phyloP scores from a whole-genome alignment of 2,113 vertebrate genomes.

The Piliocolobus tephrosceles region DNA sequence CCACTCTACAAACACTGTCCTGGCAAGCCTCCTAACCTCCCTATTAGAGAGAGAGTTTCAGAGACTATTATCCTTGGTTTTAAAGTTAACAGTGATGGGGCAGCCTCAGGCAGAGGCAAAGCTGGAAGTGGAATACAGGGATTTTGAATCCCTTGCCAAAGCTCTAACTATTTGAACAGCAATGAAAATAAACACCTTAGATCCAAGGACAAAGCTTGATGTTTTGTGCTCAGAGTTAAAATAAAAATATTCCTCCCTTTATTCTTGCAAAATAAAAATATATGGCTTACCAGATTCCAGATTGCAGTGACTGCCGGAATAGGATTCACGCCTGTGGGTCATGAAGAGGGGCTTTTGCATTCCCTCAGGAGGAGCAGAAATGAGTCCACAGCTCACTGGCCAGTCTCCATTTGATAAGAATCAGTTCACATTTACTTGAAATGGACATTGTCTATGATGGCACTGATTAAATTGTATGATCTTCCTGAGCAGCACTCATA shows the following conservation, averaged over 20 bases:
- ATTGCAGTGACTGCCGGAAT: not conserved
- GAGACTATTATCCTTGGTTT: conserved; percentile 51
- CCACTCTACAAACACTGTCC: conserved; percentile 35
- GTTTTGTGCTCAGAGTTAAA: conserved; percentile 51
- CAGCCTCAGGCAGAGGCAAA: conserved; percentile 44
- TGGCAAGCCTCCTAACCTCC: conserved; percentile 42
- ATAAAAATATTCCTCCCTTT: conserved; percentile 49
- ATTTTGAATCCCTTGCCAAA: conserved; percentile 63
- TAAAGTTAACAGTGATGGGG: conserved; percentile 38
- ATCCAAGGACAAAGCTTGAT: conserved; percentile 40
- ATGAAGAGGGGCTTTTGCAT: not conserved
- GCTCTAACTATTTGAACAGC: conserved; percentile 43
- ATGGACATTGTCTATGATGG: not conserved
- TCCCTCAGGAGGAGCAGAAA: not conserved
- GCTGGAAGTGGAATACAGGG: conserved; percentile 39
- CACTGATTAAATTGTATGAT: not conserved
- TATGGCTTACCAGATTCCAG: not conserved
- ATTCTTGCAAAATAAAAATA: not conserved
- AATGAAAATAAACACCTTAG: conserved; percentile 61
- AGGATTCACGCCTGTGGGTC: not conserved
- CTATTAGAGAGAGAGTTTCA: conserved; percentile 53
- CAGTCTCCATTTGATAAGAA: conserved; percentile 3
- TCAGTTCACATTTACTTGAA: conserved; percentile 13
- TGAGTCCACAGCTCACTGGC: not conserved
- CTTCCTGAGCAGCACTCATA: not conserved